Conservation (phyloP, 2,113 vertebrate genomes). For the Paedocypris sp. region DNA sequence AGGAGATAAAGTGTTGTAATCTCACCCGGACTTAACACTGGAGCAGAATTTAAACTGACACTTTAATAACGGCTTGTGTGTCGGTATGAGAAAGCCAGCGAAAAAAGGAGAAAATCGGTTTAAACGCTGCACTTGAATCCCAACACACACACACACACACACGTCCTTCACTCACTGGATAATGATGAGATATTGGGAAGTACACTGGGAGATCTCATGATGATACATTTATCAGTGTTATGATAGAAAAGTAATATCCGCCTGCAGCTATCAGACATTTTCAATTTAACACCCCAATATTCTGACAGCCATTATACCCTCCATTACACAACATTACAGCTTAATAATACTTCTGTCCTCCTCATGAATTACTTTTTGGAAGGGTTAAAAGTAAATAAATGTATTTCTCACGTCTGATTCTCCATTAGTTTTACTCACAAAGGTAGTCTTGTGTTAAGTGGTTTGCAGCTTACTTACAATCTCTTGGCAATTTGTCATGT, state of each 20-base stretch:
- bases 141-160: slow-evolving; percentile 12
- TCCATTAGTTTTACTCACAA: too few species aligned
- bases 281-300: slow-evolving; percentile 43
- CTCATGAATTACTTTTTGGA: too few species aligned
- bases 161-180: slow-evolving; percentile 35
- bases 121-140: not conserved
- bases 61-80: slow-evolving; percentile 16
- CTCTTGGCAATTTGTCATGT: too few species aligned
- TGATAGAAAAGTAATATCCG: slow-evolving; percentile 42
- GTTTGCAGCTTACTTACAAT: too few species aligned
- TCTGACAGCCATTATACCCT: slow-evolving; percentile 45
- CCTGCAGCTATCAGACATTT: slow-evolving; percentile 44
- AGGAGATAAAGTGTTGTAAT: slow-evolving; percentile 21
- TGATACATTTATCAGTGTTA: slow-evolving; percentile 32
- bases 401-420: too few species aligned
- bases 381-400: too few species aligned
- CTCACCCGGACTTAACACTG: not conserved
- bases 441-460: too few species aligned
- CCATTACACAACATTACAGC: slow-evolving; percentile 39
- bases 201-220: slow-evolving; percentile 25
- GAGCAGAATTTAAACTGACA: slow-evolving; percentile 11
- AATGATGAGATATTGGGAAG: slow-evolving; percentile 31
- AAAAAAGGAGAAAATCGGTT: not conserved
- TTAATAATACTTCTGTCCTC: slow-evolving; percentile 42
- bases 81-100: not conserved